A percentile compares a stretch with the other conserved stretches of the same genome.
These are phyloP conservation scores for Anser brachyrhynchus DNA, from an alignment of 2,113 vertebrate genomes.

Conservation along the genomic window DNA sequence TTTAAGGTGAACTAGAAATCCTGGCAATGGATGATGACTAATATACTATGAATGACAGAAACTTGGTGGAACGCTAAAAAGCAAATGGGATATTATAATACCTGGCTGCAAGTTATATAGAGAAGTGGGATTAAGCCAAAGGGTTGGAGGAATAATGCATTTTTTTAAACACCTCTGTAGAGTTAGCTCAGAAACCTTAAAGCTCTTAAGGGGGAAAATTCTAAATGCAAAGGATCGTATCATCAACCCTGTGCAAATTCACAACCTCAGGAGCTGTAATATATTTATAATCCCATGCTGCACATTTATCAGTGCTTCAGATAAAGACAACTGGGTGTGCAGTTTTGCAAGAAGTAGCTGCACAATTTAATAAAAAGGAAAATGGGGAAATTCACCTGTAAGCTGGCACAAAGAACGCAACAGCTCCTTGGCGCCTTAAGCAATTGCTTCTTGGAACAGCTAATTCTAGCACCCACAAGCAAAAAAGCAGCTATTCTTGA, in stretches of 20 bases:
- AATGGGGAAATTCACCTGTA: background rate
- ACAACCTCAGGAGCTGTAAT: background rate
- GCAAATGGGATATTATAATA: conserved; percentile 33
- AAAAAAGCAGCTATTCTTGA: conserved; percentile 16
- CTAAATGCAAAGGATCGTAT: background rate
- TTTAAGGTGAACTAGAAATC: conserved; percentile 34
- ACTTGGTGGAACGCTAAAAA: conserved; percentile 41
- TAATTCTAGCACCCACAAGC: background rate
- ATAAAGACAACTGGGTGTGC: background rate
- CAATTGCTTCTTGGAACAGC: conserved; percentile 26
- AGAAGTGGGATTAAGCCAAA: conserved; percentile 18
- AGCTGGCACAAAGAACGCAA: background rate
- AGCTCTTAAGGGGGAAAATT: background rate
- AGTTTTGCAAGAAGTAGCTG: background rate
- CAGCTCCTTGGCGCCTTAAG: background rate
- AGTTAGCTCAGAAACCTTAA: conserved; percentile 26
- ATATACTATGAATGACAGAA: conserved; percentile 54
- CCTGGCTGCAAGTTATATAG: background rate
- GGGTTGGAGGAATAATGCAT: conserved; percentile 17
- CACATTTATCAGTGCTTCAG: background rate
- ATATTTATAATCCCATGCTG: conserved; percentile 1
- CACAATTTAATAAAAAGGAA: background rate
- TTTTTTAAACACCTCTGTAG: background rate
- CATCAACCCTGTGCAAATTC: background rate
- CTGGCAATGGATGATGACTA: conserved; percentile 37